A percentile compares a stretch with the other conserved stretches of the same genome.
Conservation (phyloP, 2,888 invertebrate species). For the Apodemia hepburni region DNA sequence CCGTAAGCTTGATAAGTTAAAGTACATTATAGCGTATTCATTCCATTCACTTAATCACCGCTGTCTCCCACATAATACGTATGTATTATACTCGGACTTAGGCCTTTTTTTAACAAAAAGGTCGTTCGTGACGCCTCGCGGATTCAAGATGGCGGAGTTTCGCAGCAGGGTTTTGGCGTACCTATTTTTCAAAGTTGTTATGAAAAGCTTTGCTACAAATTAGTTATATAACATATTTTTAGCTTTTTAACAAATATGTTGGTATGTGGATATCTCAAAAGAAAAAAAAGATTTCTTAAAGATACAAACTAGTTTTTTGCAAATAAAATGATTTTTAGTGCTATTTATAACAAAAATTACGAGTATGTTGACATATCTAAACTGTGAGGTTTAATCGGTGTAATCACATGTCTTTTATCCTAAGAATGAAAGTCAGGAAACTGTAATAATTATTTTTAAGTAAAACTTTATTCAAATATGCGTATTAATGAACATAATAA, state of each 20-base stretch:
- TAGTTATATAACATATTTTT: slow-evolving; percentile 26
- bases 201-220: slow-evolving; percentile 30
- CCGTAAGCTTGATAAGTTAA: slow-evolving; percentile 32
- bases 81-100: slow-evolving; percentile 69
- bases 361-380: too few relatives aligned
- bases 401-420: too few relatives aligned
- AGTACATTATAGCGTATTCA: slow-evolving; percentile 38
- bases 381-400: too few relatives aligned
- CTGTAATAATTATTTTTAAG: too few relatives aligned
- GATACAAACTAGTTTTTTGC: background rate
- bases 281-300: background rate
- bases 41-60: slow-evolving; percentile 61
- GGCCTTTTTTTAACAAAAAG: slow-evolving; percentile 61
- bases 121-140: slow-evolving; percentile 69
- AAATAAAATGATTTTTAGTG: background rate
- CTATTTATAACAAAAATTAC: background rate
- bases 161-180: slow-evolving; percentile 35
- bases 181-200: slow-evolving; percentile 34
- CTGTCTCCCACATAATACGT: slow-evolving; percentile 62
- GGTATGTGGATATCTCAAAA: background rate
- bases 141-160: slow-evolving; percentile 67
- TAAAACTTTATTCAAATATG: too few relatives aligned
- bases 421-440: too few relatives aligned
- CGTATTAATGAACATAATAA: too few relatives aligned
- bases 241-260: background rate